These are phyloP conservation scores for Spodoptera frugiperda DNA, from an alignment of 1,140 invertebrate species.

Conservation along the genomic window DNA sequence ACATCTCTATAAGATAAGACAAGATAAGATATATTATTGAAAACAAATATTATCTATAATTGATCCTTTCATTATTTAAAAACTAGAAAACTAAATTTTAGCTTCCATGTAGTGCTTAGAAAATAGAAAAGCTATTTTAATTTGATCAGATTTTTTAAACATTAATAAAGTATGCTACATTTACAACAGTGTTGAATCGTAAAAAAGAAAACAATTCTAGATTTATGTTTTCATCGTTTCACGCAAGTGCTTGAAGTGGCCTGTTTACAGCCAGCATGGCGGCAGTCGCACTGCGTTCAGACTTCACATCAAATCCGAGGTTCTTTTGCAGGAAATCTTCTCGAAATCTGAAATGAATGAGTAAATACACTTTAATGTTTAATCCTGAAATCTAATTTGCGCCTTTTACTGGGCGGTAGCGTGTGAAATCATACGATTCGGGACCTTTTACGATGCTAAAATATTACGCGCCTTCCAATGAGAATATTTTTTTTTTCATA, in stretches of 20 bases:
- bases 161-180: no score
- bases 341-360: constrained; percentile 29
- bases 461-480: constrained; percentile 23
- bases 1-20: no score
- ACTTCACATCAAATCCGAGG: background rate
- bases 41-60: no score
- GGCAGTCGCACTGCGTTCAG: background rate
- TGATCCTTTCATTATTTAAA: no score
- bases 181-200: no score
- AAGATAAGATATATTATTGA: no score
- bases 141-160: no score
- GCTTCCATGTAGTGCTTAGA: no score
- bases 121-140: background rate
- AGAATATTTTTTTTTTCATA: constrained; percentile 15
- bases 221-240: no score
- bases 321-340: constrained; percentile 11
- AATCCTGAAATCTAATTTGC: constrained; percentile 28
- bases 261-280: background rate
- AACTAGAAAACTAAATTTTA: no score
- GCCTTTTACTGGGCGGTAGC: constrained; percentile 23
- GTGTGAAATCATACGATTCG: constrained; percentile 33
- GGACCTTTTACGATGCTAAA: constrained; percentile 20
- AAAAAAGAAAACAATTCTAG: no score
- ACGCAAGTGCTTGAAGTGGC: no score
- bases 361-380: constrained; percentile 29